Percentiles rank a stretch among this genome's conserved stretches.
phyloP scores from a whole-genome alignment of 2,113 vertebrate genomes.

The Perognathus longimembris region DNA sequence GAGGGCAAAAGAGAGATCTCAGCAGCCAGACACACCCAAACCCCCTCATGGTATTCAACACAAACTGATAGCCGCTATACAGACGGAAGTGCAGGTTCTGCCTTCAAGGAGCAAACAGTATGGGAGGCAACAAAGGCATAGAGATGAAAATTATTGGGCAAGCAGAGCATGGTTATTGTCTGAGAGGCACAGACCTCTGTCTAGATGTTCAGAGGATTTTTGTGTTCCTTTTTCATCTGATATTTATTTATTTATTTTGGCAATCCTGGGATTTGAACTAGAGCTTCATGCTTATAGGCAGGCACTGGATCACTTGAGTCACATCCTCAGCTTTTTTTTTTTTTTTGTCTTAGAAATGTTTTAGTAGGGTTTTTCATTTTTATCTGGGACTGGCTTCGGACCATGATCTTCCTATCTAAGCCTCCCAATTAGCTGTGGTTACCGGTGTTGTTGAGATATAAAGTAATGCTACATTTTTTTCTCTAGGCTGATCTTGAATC shows the following conservation, averaged over 20 bases:
- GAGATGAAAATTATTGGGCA: not conserved
- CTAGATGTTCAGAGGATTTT: not conserved
- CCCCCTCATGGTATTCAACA: not conserved
- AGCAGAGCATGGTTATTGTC: not conserved
- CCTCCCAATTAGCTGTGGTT: too few species aligned
- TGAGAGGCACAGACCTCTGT: not conserved
- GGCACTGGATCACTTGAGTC: too few species aligned
- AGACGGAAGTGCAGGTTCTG: not conserved
- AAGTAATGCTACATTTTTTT: too few species aligned
- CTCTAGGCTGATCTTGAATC: too few species aligned
- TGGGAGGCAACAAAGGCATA: not conserved
- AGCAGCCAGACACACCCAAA: not conserved
- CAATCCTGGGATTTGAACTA: too few species aligned
- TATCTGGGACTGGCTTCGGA: too few species aligned
- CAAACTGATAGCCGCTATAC: not conserved
- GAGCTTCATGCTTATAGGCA: too few species aligned
- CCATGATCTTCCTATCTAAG: too few species aligned
- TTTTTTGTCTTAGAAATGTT: too few species aligned
- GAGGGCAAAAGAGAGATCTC: not conserved
- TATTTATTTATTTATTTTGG: not conserved
- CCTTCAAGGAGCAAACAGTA: not conserved
- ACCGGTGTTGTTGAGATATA: too few species aligned
- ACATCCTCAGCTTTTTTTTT: too few species aligned
- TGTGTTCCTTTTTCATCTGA: slow-evolving; percentile 19
- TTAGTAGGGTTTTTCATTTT: too few species aligned